phyloP scores from a whole-genome alignment of 2,113 vertebrate species.

The Pachyramphus minor region DNA sequence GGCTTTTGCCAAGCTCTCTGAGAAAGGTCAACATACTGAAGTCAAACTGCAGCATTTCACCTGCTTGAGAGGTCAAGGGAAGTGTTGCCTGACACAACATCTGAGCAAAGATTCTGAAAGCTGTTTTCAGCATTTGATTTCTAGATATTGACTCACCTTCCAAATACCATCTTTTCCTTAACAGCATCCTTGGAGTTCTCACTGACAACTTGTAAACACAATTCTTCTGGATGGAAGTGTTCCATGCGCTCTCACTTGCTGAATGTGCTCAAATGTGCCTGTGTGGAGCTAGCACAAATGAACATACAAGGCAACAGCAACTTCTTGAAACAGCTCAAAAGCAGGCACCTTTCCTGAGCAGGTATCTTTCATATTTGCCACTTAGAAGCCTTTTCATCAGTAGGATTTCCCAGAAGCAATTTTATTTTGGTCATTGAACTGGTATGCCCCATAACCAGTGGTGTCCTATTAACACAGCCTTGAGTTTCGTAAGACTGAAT shows the following conservation, averaged over 20 bases:
- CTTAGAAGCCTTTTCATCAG: fast-evolving
- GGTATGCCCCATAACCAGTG: background rate
- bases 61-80: slow-evolving; percentile 25
- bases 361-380: background rate
- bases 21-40: slow-evolving; percentile 57
- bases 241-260: fast-evolving
- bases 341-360: background rate
- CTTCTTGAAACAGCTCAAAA: background rate
- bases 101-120: background rate
- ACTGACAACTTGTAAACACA: background rate
- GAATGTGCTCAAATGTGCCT: background rate
- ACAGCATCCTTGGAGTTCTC: fast-evolving
- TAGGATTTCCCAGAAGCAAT: background rate
- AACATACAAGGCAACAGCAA: background rate
- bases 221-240: background rate
- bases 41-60: background rate
- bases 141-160: background rate
- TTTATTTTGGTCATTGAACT: background rate
- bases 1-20: slow-evolving; percentile 20
- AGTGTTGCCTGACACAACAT: background rate
- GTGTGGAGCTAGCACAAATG: background rate
- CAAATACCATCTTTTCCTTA: background rate
- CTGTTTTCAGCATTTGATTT: background rate
- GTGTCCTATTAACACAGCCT: background rate
- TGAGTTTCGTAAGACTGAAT: fast-evolving